These are phyloP conservation scores for Drosophila ezoana DNA, from an alignment of 2,888 invertebrate genomes.

Conservation along the genomic window DNA sequence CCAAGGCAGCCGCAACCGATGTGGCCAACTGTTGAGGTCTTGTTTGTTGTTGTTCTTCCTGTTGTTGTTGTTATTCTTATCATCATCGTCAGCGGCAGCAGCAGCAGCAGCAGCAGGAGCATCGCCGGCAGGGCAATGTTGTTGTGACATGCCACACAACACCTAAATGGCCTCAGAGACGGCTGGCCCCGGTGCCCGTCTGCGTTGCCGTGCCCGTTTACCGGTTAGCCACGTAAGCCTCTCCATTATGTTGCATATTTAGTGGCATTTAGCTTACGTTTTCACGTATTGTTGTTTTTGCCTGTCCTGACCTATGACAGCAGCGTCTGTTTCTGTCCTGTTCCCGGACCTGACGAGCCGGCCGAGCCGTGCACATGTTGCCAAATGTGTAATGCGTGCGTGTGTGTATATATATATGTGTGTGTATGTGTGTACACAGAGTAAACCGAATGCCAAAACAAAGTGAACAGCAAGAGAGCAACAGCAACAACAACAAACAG, in stretches of 20 bases:
- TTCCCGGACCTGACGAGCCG: constrained; percentile 24
- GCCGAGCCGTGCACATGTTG: constrained; percentile 61
- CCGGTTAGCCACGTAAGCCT: constrained; percentile 27
- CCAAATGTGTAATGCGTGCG: constrained; percentile 47
- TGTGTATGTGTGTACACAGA: constrained; percentile 37
- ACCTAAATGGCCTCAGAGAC: constrained; percentile 26
- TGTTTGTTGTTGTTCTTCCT: constrained; percentile 12
- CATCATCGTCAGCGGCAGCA: constrained; percentile 27
- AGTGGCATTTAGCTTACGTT: constrained; percentile 66
- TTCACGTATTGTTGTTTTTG: constrained; percentile 25
- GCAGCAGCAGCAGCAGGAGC: constrained; percentile 14
- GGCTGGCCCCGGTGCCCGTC: background rate
- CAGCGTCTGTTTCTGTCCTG: constrained; percentile 28
- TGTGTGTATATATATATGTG: constrained; percentile 1
- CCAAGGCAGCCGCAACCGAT: constrained; percentile 28
- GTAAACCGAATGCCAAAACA: constrained; percentile 64
- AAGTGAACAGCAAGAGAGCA: constrained; percentile 53
- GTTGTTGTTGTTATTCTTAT: constrained; percentile 25
- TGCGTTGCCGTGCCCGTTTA: constrained; percentile 1
- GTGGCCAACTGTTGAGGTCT: constrained; percentile 54
- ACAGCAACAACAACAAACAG: constrained; percentile 24
- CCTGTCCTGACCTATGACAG: constrained; percentile 71
- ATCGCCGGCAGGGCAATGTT: constrained; percentile 56
- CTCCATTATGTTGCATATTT: constrained; percentile 70
- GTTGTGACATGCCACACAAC: constrained; percentile 70